phyloP scores from a whole-genome alignment of 2,888 invertebrate species.

The Spisula solida region DNA sequence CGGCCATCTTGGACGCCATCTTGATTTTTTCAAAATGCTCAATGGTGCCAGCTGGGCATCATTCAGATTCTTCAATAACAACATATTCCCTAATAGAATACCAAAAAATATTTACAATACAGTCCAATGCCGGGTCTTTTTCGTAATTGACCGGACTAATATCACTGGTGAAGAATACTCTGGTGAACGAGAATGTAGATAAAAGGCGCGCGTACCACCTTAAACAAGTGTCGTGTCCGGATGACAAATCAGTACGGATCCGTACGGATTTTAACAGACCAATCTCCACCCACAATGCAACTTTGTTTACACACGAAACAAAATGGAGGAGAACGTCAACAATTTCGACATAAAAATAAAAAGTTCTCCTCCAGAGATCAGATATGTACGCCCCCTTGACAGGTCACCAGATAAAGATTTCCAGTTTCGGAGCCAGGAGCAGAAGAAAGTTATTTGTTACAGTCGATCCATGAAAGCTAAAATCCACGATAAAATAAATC shows the following conservation, averaged over 20 bases:
- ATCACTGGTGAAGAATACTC: too few species aligned
- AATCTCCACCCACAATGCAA: slow-evolving; percentile 53
- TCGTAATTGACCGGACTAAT: too few species aligned
- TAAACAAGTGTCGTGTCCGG: not conserved
- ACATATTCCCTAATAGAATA: too few species aligned
- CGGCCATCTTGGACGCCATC: too few species aligned
- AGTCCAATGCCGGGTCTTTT: too few species aligned
- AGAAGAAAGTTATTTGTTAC: slow-evolving; percentile 76
- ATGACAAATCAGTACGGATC: not conserved
- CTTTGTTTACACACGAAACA: slow-evolving; percentile 77
- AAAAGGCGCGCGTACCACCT: too few species aligned
- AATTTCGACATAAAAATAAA: slow-evolving; percentile 25
- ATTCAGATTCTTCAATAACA: too few species aligned
- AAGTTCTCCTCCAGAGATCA: slow-evolving; percentile 44
- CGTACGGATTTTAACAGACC: slow-evolving; percentile 6
- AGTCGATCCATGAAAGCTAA: slow-evolving; percentile 76
- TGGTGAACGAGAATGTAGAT: too few species aligned
- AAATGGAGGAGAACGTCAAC: slow-evolving; percentile 70
- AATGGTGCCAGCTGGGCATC: too few species aligned
- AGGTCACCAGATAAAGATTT: slow-evolving; percentile 80
- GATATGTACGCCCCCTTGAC: slow-evolving; percentile 65
- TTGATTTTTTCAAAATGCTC: too few species aligned
- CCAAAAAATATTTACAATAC: too few species aligned
- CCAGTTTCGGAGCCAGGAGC: slow-evolving; percentile 67
- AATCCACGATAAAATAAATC: slow-evolving; percentile 75